Evolutionary conservation across 2,888 invertebrate species (phyloP), one percentile per base, ranked within the genome.

Genomic region (Tetanocera ferruginea): DNA sequence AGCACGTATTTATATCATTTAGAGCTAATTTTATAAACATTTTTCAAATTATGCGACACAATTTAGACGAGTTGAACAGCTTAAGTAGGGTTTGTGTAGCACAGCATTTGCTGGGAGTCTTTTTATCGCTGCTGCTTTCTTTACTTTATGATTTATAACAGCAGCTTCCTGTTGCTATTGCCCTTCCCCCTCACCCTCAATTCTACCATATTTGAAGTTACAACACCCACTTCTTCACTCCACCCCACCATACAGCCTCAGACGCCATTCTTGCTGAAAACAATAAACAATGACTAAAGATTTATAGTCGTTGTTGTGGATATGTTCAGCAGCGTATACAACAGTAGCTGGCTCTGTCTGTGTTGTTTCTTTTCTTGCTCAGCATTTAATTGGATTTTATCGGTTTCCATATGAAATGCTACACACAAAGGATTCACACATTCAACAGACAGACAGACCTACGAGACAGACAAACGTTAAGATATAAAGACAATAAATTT

Each of bases 341-440:
- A 31, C 31, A 66, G 64, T 31, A 28, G 43, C 43, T 43, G 6
- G 43, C 43, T 43, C 43, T 43, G 28, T 8, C 14, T 8, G 23
- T 60, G 60, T 60, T 60, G 37, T 34, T 66, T 14, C 34, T 66
- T 28, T 19, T 28, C n/a, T 17, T n/a, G 17, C 19, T 34, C 64
- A 28, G 64, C 31, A 34, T 66, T 34, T 66, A 66, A 66, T 66
- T 66, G 64, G 64, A 66, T 66, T 66, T 66, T 66, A 66, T 66
- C 64, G 64, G 64, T 66, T 66, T 66, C 19, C 64, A 66, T 66
- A 66, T 66, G 64, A 66, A 66, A 66, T 66, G n/a, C 37, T 34
- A 11, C 64, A 66, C 64, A 66, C 64, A 66, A 66, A 66, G 34
- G 64, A 66, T 66, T 66, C 64, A 31, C 19, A 34, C 14, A 60